phyloP scores from a whole-genome alignment of 2,113 vertebrate genomes.

The Eublepharis macularius region DNA sequence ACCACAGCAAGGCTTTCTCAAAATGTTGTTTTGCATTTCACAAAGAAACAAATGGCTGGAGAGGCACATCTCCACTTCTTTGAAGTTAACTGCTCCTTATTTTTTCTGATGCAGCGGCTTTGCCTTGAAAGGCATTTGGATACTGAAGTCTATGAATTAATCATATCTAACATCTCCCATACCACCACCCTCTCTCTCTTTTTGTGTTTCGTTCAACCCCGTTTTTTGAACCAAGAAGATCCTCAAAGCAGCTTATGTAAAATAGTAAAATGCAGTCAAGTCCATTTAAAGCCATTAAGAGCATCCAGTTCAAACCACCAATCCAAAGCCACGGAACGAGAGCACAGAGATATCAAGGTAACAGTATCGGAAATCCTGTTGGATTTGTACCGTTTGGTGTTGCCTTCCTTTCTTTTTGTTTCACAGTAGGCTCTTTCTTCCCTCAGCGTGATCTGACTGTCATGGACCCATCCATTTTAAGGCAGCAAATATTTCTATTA shows the following conservation, averaged over 20 bases:
- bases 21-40: background rate
- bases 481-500: conserved; percentile 59
- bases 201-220: no score
- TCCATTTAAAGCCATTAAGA: background rate
- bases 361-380: background rate
- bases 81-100: background rate
- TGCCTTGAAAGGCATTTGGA: background rate
- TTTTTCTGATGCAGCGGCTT: background rate
- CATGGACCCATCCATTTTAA: conserved; percentile 45
- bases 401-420: background rate
- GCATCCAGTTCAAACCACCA: background rate
- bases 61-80: background rate
- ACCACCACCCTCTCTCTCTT: no score
- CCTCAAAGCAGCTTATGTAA: background rate
- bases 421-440: conserved; percentile 5
- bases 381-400: background rate
- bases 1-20: background rate
- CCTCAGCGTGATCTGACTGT: conserved; percentile 42
- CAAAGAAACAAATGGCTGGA: background rate
- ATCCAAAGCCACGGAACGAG: background rate
- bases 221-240: background rate
- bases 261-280: background rate
- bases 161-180: background rate
- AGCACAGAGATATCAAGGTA: background rate
- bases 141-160: background rate